Evolutionary conservation across 2,888 invertebrate species (phyloP), one percentile per base, ranked within the genome.

Genomic region (Drosophila anceps): DNA sequence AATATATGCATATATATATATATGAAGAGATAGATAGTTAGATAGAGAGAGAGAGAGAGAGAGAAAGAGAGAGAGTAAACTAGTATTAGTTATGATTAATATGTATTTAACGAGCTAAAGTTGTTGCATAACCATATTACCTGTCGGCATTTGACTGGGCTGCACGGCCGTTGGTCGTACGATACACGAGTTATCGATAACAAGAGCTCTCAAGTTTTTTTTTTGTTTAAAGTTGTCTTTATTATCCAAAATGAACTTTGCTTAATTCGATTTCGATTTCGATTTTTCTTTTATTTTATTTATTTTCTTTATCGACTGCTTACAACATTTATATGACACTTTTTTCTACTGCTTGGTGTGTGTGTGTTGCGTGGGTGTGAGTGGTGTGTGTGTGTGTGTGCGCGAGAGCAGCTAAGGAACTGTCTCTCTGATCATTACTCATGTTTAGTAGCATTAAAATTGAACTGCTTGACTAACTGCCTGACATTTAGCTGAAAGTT

Each of bases 221-320:
- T 69, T 59, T 62, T 80, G 60, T 72, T 50, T 84, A 67, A 81
- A 82, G 75, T 74, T 81, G 64, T 73, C 78, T 83, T 85, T 85
- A 82, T 83, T 80, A 82, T 85, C 78, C 81, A 83, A 76, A 83
- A 82, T 85, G 82, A 83, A 83, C 82, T 18, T 31, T 76, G 68
- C 76, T 82, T 84, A 84, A 15, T 69, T 24, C 44, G 44, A 44
- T 44, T 44, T 44, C 12, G 41, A 20, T 43, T n/a, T 46, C 46
- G 1, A 10, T 2, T 29, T 48, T 48, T 20, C 10, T 29, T 48
- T 48, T 12, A 48, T 48, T 48, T 43, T 31, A 31, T 48, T 48
- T 48, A 12, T 13, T 27, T 46, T n/a, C n/a, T 46, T 46, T 27
- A 46, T 50, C 48, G 48, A 41, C 68, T 65, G 76, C 84, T 84